Evolutionary conservation across 2,797 vertebrate species (phyloP).

Genomic region (Taeniopygia guttata): DNA sequence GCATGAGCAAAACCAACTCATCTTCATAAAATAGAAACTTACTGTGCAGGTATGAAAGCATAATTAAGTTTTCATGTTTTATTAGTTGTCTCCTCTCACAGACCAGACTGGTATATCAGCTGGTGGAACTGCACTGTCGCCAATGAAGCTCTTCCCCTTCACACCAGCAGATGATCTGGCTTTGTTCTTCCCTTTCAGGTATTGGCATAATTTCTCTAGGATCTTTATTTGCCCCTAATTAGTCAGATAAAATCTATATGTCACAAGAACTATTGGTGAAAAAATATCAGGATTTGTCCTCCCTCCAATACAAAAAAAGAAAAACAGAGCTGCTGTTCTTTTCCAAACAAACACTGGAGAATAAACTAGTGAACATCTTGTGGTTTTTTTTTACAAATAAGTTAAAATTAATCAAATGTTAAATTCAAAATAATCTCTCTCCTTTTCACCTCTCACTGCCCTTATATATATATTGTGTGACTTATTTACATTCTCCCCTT

Average conservation of each 20-base stretch:
- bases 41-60: background rate
- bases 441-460: background rate
- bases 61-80: slow-evolving; percentile 29
- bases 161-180: background rate
- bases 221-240: background rate
- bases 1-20: background rate
- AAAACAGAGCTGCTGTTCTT: background rate
- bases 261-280: background rate
- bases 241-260: background rate
- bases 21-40: background rate
- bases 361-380: background rate
- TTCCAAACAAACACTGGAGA: background rate
- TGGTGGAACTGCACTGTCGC: background rate
- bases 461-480: background rate
- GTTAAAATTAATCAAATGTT: background rate
- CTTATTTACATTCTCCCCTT: background rate
- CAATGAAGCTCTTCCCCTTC: background rate
- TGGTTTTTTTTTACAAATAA: background rate
- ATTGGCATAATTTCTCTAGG: background rate
- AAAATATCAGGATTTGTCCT: background rate
- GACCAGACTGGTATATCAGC: background rate
- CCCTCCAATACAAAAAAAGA: background rate
- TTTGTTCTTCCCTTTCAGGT: background rate
- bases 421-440: background rate
- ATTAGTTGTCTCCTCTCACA: background rate